These are phyloP conservation scores for Elachura formosa DNA, from an alignment of 2,113 vertebrate genomes.

Conservation along the genomic window DNA sequence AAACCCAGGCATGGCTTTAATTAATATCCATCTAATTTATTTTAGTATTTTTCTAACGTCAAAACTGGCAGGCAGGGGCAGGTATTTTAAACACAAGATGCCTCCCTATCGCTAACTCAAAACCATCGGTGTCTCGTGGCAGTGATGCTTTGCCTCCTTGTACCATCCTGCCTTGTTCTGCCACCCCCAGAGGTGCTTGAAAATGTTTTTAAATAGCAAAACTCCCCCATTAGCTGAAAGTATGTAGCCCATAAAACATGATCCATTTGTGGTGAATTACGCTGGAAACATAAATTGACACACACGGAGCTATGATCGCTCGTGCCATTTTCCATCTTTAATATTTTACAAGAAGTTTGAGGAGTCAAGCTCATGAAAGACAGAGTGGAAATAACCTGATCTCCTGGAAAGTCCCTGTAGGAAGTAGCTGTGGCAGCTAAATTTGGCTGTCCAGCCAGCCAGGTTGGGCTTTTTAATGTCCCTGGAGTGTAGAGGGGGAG, in stretches of 20 bases:
- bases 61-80: neutral
- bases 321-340: conserved; percentile 55
- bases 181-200: conserved; percentile 25
- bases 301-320: conserved; percentile 6
- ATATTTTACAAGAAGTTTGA: conserved; percentile 66
- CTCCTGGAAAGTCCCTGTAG: conserved; percentile 4
- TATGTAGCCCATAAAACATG: conserved; percentile 46
- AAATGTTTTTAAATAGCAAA: conserved; percentile 50
- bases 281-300: conserved; percentile 51
- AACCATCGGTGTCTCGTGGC: neutral
- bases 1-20: neutral
- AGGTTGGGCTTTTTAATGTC: neutral
- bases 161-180: conserved; percentile 24
- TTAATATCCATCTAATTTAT: neutral
- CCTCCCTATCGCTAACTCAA: neutral
- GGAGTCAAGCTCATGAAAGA: conserved; percentile 31
- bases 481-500: neutral
- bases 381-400: conserved; percentile 30
- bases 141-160: neutral
- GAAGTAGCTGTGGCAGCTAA: neutral
- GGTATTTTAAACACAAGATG: neutral
- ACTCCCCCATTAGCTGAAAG: conserved; percentile 50
- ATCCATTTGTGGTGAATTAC: conserved; percentile 62
- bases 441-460: fast-evolving
- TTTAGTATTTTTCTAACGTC: neutral